Evolutionary conservation across 2,113 vertebrate genomes (phyloP), one percentile per base, ranked within the genome.

Genomic region (Mellivora capensis): DNA sequence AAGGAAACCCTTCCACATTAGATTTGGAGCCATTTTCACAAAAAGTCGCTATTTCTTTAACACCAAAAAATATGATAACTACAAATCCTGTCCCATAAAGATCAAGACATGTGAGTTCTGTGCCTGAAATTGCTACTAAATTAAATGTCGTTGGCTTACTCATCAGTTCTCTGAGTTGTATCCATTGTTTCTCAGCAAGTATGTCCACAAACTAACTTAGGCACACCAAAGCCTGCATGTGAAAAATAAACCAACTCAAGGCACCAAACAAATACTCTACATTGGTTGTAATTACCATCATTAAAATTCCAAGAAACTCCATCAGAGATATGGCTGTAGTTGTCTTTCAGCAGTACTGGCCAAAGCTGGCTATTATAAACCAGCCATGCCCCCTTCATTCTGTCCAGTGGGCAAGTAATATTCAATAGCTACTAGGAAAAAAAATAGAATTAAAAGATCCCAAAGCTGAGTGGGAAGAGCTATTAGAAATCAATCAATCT

Each of bases 1-100:
- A 98, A 97, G 52, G 21, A 59, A 88, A 62, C 37, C 5, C n/a
- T 86, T 86, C 11, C 47, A 96, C 72, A 81, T 72, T 96, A 93
- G 61, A 42, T 95, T 94, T 69, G 2, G 59, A 94, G 20, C 27
- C 37, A 86, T 87, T 97, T 96, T 93, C 74, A 84, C 59, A 82
- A n/a, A 17, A 91, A 91, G 79, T 93, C 31, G 67, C 82, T 94
- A 87, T 86, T 89, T 39, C 42, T 91, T 95, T 91, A 86, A 93
- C 95, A 74, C 67, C 59, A 67, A 97, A 84, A 84, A 81, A 29
- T 34, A 69, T 54, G 93, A 80, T n/a, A 37, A 92, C 15, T 79
- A 25, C 7, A 95, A 94, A 72, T 95, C 25, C 37, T 89, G 9
- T 67, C 18, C 29, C 21, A 47, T 42, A 14, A 80, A 93, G 31